A percentile compares a stretch with the other conserved stretches of the same genome.
Evolutionary conservation across 2,113 vertebrate species (phyloP).

Genomic region (Microcebus jonahi): DNA sequence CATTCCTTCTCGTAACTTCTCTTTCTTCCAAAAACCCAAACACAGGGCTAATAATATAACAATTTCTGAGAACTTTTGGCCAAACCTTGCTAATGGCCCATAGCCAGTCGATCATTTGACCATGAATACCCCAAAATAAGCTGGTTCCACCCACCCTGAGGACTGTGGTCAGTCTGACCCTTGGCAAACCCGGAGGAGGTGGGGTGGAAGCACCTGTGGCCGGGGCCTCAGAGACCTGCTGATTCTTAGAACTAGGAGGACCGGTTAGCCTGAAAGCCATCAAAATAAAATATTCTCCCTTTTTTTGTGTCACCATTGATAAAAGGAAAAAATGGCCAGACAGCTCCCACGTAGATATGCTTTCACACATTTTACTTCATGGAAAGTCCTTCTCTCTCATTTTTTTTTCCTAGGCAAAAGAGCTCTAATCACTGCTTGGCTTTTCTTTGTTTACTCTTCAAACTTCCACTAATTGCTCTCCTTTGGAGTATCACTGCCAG

Average conservation of each 20-base stretch:
- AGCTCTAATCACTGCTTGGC: background rate
- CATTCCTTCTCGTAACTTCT: background rate
- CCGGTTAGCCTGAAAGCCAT: background rate
- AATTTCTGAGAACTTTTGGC: background rate
- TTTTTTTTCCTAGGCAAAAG: background rate
- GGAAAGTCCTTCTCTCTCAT: background rate
- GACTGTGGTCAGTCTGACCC: background rate
- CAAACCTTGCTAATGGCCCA: too few relatives aligned
- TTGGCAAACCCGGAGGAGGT: background rate
- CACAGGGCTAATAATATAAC: background rate
- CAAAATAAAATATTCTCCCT: background rate
- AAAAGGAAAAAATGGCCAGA: background rate
- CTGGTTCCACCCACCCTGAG: background rate
- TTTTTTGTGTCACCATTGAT: background rate
- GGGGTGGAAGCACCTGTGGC: rapidly evolving
- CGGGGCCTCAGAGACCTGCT: too few relatives aligned
- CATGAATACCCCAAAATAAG: background rate
- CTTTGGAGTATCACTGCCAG: background rate
- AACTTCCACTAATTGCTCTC: background rate
- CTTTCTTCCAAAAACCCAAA: background rate
- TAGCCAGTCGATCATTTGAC: background rate
- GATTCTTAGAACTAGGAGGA: background rate
- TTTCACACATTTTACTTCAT: background rate
- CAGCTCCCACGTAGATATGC: background rate
- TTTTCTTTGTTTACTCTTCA: background rate